A percentile compares a stretch with the other conserved stretches of the same genome.
These are phyloP conservation scores for Pygocentrus nattereri DNA, from an alignment of 2,797 vertebrate genomes.

Conservation along the genomic window DNA sequence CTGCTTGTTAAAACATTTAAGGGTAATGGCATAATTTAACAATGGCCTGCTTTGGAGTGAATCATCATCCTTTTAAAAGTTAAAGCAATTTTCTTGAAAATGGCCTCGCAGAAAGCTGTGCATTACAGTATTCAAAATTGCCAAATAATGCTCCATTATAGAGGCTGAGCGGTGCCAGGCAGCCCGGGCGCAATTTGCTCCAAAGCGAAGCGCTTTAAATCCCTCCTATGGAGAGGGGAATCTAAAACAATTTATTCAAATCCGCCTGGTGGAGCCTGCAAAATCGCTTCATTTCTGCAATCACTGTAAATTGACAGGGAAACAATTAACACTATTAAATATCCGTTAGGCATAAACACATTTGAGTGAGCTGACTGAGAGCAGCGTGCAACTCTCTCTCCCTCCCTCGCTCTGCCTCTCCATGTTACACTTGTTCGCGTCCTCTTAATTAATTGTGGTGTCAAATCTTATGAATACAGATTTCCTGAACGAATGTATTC, in stretches of 20 bases:
- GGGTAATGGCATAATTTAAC: conserved; percentile 93
- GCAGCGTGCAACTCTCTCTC: conserved; percentile 53
- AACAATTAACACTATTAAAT: conserved; percentile 98
- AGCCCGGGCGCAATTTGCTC: conserved; percentile 97
- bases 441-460: conserved; percentile 22
- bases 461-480: conserved; percentile 5
- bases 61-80: conserved; percentile 96
- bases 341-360: conserved; percentile 95
- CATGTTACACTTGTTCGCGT: conserved; percentile 18
- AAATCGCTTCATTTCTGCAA: conserved; percentile 98
- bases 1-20: conserved; percentile 93
- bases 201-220: conserved; percentile 91
- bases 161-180: conserved; percentile 96
- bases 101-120: conserved; percentile 91
- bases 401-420: not conserved
- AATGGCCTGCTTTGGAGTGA: conserved; percentile 93
- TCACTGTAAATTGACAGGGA: conserved; percentile 97
- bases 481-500: conserved; percentile 13
- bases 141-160: conserved; percentile 99
- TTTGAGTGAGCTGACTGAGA: conserved; percentile 87
- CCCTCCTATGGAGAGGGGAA: conserved; percentile 94
- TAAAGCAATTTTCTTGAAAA: conserved; percentile 99
- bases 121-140: conserved; percentile 99
- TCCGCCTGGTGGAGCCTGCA: conserved; percentile 88
- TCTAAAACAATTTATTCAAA: conserved; percentile 98